Conservation (phyloP, 2,888 invertebrate species). For the Campopleginae sp. region DNA sequence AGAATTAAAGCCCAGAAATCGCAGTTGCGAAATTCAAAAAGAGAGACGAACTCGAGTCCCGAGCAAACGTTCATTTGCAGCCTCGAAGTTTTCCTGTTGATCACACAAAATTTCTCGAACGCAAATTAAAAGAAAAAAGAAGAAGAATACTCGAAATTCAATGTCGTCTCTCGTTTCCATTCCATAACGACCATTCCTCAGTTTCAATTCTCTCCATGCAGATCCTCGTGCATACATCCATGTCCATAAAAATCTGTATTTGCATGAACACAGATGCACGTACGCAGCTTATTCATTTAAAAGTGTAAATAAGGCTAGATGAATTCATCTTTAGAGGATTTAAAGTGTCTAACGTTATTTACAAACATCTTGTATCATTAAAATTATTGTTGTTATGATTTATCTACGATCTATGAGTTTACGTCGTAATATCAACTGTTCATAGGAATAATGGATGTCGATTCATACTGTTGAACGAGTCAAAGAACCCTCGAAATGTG, state of each 20-base stretch:
- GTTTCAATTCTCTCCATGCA: neutral
- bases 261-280: conserved; percentile 22
- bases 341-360: conserved; percentile 55
- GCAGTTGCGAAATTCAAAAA: neutral
- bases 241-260: neutral
- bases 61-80: no score
- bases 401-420: conserved; percentile 58
- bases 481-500: conserved; percentile 4
- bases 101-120: no score
- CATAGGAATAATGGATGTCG: conserved; percentile 48
- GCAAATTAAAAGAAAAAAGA: no score
- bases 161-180: neutral
- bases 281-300: conserved; percentile 47
- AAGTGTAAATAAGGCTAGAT: conserved; percentile 65
- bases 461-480: conserved; percentile 36
- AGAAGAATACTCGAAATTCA: neutral
- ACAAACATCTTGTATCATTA: conserved; percentile 47
- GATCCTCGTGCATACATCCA: neutral
- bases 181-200: neutral
- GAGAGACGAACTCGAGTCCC: neutral
- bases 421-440: conserved; percentile 65
- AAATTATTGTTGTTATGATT: conserved; percentile 20
- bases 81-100: no score
- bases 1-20: neutral
- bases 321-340: conserved; percentile 60